Percentiles rank a stretch among this genome's conserved stretches.
These are phyloP conservation scores for Apodemia zela DNA, from an alignment of 2,888 invertebrate species.

Conservation along the genomic window DNA sequence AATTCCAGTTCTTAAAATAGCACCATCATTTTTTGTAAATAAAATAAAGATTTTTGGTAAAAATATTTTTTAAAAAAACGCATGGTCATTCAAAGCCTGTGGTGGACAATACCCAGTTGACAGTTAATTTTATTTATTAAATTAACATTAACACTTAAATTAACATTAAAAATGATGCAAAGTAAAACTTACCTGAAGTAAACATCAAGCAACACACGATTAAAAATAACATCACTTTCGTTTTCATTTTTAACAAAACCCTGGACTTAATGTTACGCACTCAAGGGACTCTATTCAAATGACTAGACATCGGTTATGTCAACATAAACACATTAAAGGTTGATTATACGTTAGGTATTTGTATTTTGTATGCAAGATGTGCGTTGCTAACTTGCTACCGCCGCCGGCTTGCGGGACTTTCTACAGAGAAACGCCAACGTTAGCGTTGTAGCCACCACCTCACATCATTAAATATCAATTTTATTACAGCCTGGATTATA, in stretches of 20 bases:
- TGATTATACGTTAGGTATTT: no score
- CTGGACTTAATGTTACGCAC: slow-evolving; percentile 47
- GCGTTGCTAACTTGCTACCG: slow-evolving; percentile 57
- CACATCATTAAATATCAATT: slow-evolving; percentile 47
- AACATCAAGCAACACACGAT: slow-evolving; percentile 42
- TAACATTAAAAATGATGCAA: slow-evolving; percentile 11
- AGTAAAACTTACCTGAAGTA: slow-evolving; percentile 45
- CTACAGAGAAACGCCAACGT: slow-evolving; percentile 75
- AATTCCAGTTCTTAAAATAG: no score
- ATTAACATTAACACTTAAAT: no score
- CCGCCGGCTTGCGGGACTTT: slow-evolving; percentile 74
- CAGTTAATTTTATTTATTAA: no score
- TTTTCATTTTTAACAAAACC: slow-evolving; percentile 54
- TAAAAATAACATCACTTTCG: slow-evolving; percentile 48
- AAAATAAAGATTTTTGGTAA: no score
- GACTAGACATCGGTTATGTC: slow-evolving; percentile 57
- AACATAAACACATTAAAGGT: slow-evolving; percentile 55
- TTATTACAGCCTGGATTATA: slow-evolving; percentile 34
- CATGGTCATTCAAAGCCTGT: no score
- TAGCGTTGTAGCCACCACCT: slow-evolving; percentile 48
- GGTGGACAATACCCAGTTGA: no score
- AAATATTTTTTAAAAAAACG: no score
- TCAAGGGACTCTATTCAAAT: slow-evolving; percentile 71
- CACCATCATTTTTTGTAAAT: no score
- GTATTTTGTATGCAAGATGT: slow-evolving; percentile 72